Conservation (phyloP, 1,140 invertebrate species). For the Notospermus geniculatus region DNA sequence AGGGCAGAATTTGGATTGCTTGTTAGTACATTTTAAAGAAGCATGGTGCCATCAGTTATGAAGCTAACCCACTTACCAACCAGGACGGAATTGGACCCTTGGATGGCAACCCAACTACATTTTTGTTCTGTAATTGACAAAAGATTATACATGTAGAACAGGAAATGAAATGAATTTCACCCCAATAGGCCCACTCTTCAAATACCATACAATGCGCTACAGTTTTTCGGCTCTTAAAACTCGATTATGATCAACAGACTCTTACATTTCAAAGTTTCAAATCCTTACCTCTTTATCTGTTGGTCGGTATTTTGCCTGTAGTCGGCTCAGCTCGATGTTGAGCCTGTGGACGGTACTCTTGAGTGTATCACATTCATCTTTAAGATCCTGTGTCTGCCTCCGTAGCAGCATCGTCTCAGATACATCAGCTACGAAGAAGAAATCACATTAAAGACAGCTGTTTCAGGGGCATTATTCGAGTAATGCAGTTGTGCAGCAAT, state of each 20-base stretch:
- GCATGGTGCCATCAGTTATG: no score
- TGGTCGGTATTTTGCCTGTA: conserved; percentile 43
- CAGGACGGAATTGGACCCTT: conserved; percentile 51
- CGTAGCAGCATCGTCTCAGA: conserved; percentile 31
- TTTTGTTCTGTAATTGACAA: conserved; percentile 13
- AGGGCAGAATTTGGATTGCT: no score
- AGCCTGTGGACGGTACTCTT: conserved; percentile 41
- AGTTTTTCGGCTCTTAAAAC: no score
- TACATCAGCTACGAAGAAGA: conserved; percentile 24
- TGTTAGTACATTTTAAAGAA: no score
- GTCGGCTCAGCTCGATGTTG: conserved; percentile 43
- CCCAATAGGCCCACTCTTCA: no score
- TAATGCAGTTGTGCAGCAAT: neutral
- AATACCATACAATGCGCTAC: no score
- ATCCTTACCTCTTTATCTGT: conserved; percentile 1
- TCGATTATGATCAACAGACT: no score
- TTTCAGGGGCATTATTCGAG: neutral
- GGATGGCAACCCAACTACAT: conserved; percentile 41
- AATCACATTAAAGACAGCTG: neutral
- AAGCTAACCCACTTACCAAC: no score
- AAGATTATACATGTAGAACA: no score
- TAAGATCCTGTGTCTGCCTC: conserved; percentile 41
- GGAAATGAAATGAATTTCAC: no score
- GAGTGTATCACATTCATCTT: conserved; percentile 43
- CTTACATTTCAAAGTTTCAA: no score